phyloP scores from a whole-genome alignment of 1,140 invertebrate species.

The Bombus confusus region DNA sequence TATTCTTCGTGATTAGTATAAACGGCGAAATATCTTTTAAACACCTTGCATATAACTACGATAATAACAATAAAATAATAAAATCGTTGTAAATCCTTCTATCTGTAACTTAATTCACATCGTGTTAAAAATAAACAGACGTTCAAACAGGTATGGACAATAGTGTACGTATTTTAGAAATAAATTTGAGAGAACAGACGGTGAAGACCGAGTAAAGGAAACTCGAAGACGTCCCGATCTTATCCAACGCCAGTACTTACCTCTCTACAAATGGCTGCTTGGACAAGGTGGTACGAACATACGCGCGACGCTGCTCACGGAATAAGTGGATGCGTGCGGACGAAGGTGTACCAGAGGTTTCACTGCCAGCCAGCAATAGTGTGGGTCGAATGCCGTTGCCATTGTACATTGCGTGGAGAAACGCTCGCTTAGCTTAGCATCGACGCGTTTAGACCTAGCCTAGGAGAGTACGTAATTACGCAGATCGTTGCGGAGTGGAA shows the following conservation, averaged over 20 bases:
- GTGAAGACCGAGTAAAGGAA: not conserved
- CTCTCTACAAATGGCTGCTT: not conserved
- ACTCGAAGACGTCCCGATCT: not conserved
- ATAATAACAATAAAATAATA: no score
- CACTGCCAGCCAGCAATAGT: slow-evolving; percentile 68
- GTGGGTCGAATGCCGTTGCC: slow-evolving; percentile 62
- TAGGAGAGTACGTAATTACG: slow-evolving; percentile 4
- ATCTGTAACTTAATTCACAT: no score
- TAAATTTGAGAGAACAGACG: not conserved
- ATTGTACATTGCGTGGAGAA: slow-evolving; percentile 64
- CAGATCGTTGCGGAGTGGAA: not conserved
- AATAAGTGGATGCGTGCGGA: slow-evolving; percentile 40
- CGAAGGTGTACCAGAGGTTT: slow-evolving; percentile 60
- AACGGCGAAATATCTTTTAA: no score
- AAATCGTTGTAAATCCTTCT: no score
- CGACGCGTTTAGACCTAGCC: slow-evolving; percentile 7
- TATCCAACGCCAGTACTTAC: no score
- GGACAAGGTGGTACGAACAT: not conserved
- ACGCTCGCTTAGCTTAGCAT: slow-evolving; percentile 29
- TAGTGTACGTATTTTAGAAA: no score
- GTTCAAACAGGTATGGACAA: no score
- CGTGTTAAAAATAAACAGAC: no score
- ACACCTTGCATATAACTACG: no score
- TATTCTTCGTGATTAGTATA: no score
- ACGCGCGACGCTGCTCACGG: not conserved